These are phyloP conservation scores for Heliornis fulica DNA, from an alignment of 2,113 vertebrate genomes.

Conservation along the genomic window DNA sequence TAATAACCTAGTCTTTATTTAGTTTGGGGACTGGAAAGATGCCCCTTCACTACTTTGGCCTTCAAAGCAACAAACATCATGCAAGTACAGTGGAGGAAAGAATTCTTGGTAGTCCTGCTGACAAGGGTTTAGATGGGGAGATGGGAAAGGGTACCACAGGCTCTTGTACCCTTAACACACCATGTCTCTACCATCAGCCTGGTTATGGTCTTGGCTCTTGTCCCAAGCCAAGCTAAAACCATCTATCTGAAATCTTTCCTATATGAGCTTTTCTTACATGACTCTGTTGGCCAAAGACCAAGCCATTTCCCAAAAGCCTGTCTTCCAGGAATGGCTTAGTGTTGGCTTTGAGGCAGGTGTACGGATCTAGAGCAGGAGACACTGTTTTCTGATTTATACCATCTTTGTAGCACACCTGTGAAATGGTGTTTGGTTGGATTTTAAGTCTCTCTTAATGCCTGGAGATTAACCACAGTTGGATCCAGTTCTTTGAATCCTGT, in stretches of 20 bases:
- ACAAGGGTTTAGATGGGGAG: not conserved
- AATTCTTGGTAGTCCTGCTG: not conserved
- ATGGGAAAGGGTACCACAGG: not conserved
- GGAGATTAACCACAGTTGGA: not conserved
- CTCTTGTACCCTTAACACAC: not conserved
- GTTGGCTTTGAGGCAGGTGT: not conserved
- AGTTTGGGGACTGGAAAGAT: not conserved
- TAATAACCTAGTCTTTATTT: not conserved
- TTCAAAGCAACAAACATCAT: not conserved
- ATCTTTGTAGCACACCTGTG: accelerated
- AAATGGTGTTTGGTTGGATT: not conserved
- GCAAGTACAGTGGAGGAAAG: not conserved
- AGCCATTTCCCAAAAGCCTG: not conserved
- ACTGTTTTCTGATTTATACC: not conserved
- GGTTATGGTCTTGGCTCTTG: not conserved
- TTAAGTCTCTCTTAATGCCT: not conserved
- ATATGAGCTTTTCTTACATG: not conserved
- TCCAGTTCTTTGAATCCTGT: not conserved
- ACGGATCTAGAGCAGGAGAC: not conserved
- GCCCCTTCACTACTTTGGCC: not conserved
- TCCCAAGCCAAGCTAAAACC: not conserved
- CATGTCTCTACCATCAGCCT: not conserved
- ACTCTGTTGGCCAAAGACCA: not conserved
- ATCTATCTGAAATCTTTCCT: not conserved
- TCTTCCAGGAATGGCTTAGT: not conserved